A percentile compares a stretch with the other conserved stretches of the same genome.
Evolutionary conservation across 2,113 vertebrate genomes (phyloP).

Genomic region (Brachypodius melanocephalos): DNA sequence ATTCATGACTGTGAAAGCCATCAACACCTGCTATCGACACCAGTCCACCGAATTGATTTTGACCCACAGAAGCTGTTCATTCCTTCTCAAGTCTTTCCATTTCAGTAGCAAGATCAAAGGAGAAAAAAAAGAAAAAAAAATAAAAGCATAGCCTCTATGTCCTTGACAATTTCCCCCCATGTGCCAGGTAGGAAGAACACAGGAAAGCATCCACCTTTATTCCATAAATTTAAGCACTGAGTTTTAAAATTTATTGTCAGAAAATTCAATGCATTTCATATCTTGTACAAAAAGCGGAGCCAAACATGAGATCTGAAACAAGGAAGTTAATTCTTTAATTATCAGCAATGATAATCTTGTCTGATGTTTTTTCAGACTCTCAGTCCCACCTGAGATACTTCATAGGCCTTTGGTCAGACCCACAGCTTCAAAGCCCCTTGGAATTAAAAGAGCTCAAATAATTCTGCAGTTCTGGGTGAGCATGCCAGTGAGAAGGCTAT

Average conservation of each 20-base stretch:
- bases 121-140: background rate
- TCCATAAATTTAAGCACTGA: background rate
- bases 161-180: background rate
- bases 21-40: background rate
- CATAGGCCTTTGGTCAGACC: background rate
- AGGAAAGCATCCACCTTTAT: background rate
- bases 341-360: background rate
- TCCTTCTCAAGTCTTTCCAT: background rate
- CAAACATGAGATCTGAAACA: background rate
- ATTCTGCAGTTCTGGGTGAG: background rate
- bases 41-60: background rate
- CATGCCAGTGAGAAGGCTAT: background rate
- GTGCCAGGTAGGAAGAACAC: background rate
- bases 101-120: background rate
- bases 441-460: background rate
- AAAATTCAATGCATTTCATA: background rate
- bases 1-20: background rate
- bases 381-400: background rate
- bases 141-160: too few species aligned
- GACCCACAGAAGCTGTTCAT: background rate
- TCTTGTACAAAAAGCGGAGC: background rate
- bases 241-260: background rate
- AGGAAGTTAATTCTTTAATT: background rate
- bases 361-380: background rate
- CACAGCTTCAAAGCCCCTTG: background rate